phyloP scores from a whole-genome alignment of 2,113 vertebrate species.

The Solenodon paradoxus region DNA sequence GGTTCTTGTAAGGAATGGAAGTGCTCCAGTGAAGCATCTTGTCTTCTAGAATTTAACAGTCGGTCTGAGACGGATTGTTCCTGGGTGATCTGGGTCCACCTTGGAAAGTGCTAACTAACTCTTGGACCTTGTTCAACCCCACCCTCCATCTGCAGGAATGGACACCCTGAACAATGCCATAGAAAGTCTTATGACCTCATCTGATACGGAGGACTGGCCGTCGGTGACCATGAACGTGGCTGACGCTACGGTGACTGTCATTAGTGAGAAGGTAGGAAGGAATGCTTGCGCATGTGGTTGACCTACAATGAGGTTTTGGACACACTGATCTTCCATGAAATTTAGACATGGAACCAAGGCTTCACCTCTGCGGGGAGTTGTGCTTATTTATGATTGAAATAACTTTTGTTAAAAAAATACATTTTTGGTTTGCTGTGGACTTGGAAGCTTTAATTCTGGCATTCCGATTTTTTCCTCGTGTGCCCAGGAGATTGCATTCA shows the following conservation, averaged over 20 bases:
- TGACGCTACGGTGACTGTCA: slow-evolving; percentile 95
- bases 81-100: background rate
- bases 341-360: background rate
- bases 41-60: background rate
- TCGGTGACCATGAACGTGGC: slow-evolving; percentile 96
- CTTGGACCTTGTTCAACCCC: background rate
- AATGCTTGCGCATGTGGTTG: too few relatives aligned
- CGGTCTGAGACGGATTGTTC: background rate
- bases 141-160: slow-evolving; percentile 87
- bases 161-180: slow-evolving; percentile 96
- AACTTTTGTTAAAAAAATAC: background rate
- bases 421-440: background rate
- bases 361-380: background rate
- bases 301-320: background rate
- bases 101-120: background rate
- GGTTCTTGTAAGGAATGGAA: background rate
- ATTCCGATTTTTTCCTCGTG: background rate
- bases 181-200: slow-evolving; percentile 90
- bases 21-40: background rate
- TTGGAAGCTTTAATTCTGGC: background rate
- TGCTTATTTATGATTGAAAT: background rate
- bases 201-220: slow-evolving; percentile 92
- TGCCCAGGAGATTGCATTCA: background rate
- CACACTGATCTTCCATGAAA: background rate
- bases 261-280: slow-evolving; percentile 90